These are phyloP conservation scores for Meta bourneti DNA, from an alignment of 2,888 invertebrate species.

Conservation along the genomic window DNA sequence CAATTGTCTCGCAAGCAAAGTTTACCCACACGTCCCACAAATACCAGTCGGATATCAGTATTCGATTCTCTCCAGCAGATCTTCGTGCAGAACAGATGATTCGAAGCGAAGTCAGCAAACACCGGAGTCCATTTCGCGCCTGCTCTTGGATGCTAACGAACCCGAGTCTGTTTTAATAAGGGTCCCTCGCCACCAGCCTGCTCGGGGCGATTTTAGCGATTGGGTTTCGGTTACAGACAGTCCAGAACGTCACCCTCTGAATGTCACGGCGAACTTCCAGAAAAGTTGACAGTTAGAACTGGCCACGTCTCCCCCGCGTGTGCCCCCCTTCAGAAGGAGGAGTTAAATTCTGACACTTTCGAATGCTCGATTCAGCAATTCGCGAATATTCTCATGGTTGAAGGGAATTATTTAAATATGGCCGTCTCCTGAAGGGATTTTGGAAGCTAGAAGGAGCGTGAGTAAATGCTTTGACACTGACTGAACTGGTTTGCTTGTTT, in stretches of 20 bases:
- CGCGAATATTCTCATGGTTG: not conserved
- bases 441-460: not conserved
- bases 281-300: slow-evolving; percentile 41
- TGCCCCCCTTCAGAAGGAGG: not conserved
- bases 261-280: not conserved
- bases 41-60: too few relatives aligned
- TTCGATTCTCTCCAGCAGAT: too few relatives aligned
- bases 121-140: not conserved
- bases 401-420: slow-evolving; percentile 6
- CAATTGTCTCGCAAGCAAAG: too few relatives aligned
- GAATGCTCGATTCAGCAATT: not conserved
- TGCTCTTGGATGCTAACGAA: not conserved
- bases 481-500: too few relatives aligned
- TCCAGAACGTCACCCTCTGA: too few relatives aligned
- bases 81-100: too few relatives aligned
- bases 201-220: not conserved
- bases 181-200: not conserved
- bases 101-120: not conserved
- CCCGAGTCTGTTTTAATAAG: not conserved
- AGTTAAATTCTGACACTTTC: not conserved
- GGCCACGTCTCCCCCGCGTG: not conserved
- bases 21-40: too few relatives aligned
- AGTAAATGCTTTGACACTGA: not conserved
- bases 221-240: not conserved
- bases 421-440: not conserved